Conservation (phyloP, 2,797 vertebrate species). For the Paratrypauchen microcephalus region DNA sequence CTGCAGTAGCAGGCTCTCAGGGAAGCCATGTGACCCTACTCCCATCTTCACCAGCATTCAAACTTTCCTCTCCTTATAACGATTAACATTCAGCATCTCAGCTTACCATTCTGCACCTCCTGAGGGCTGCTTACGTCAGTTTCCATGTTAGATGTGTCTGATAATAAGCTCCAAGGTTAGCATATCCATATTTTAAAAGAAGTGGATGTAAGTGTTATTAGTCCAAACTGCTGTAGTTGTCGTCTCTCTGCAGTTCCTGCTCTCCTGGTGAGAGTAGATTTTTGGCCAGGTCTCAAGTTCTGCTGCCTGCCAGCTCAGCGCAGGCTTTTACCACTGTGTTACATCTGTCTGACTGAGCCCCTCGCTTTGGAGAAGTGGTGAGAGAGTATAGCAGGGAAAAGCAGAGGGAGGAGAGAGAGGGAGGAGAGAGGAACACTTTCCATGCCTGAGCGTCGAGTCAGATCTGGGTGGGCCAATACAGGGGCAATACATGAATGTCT, state of each 20-base stretch:
- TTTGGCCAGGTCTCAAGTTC: constrained; percentile 58
- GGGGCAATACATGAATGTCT: constrained; percentile 39
- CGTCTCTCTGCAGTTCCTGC: constrained; percentile 10
- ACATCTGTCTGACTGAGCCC: constrained; percentile 85
- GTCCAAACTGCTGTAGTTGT: constrained; percentile 21
- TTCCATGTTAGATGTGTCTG: constrained; percentile 83
- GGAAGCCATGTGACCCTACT: constrained; percentile 42
- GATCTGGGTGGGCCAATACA: constrained; percentile 39
- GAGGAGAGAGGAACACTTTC: constrained; percentile 46
- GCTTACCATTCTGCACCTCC: constrained; percentile 88
- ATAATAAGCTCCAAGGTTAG: constrained; percentile 34
- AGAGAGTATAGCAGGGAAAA: constrained; percentile 24
- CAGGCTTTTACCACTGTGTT: constrained; percentile 81
- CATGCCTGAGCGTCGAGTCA: constrained; percentile 38
- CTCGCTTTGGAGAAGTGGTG: constrained; percentile 49
- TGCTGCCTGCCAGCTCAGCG: constrained; percentile 70
- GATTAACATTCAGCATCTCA: constrained; percentile 10
- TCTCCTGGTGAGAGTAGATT: constrained; percentile 46
- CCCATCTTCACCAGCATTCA: constrained; percentile 15
- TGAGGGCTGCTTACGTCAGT: constrained; percentile 78
- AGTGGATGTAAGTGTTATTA: constrained; percentile 21
- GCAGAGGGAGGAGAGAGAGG: constrained; percentile 41
- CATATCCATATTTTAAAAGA: constrained; percentile 52
- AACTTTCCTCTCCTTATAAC: constrained; percentile 32
- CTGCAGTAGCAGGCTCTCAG: constrained; percentile 28